Base-by-base conservation (phyloP, 2,797 vertebrate species). In the Sebastiscus tertius region DNA sequence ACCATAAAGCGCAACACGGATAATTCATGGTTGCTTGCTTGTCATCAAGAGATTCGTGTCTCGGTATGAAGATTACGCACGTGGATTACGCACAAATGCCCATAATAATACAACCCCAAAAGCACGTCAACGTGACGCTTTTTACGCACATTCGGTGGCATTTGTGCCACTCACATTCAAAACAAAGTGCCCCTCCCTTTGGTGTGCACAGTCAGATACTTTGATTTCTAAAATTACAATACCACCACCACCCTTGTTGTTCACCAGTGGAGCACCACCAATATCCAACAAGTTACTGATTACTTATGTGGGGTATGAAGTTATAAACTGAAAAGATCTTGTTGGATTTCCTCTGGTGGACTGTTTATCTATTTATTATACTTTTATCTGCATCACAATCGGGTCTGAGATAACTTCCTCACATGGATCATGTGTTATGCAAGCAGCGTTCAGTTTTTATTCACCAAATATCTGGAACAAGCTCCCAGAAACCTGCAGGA, bases 71-170 rank as follows among this genome's bases (percentile, higher is more conserved):
- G 46, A 54, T 79, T 75, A 65, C 34, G 63, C 72, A 31, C 65
- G 13, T 4, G 39, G 36, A 74, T 83, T 71, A 27, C 52, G 33
- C 78, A 64, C 59, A 75, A 42, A 70, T 31, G 4, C 14, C 5
- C 39, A 58, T 6, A 31, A 77, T n/a, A 69, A 75, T 20, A 69
- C 26, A 63, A 49, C 10, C 11, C 36, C 34, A 49, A 65, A 86
- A 69, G 49, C 10, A 31, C 26, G 75, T 71, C 75, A 36, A 69
- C 31, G 1, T 34, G 81, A 81, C 52, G 22, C 49, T 24, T 84
- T 88, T 88, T 67, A 83, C 80, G 61, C 75, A 67, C 61, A 79
- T 29, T 16, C 58, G 2, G 67, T 76, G 61, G 6, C 36, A 79
- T 66, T 71, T 67, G 42, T 67, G 71, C 11, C 73, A 75, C 56